Percentiles rank a stretch among this genome's conserved stretches.
These are phyloP conservation scores for Steinernema khuongi DNA, from an alignment of 1,140 invertebrate genomes.

Conservation along the genomic window DNA sequence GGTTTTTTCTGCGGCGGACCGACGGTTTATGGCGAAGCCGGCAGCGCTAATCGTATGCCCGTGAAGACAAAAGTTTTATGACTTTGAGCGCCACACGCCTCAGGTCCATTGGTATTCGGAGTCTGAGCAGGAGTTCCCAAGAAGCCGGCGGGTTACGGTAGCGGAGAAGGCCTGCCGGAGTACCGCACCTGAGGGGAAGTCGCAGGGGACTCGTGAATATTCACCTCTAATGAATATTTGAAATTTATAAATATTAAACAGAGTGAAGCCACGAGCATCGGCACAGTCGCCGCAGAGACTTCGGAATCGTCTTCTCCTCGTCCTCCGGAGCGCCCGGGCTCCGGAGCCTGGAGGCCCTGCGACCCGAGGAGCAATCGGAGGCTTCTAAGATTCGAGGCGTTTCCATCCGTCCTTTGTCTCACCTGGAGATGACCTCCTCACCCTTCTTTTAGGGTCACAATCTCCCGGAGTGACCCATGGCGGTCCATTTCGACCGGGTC, in stretches of 20 bases:
- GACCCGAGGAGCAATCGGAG: too few species aligned
- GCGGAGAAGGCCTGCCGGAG: background rate
- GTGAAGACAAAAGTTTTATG: constrained; percentile 15
- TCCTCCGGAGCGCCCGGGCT: too few species aligned
- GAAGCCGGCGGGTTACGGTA: background rate
- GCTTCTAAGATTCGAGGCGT: too few species aligned
- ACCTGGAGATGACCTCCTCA: too few species aligned
- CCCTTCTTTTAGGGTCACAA: too few species aligned
- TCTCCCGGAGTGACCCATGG: too few species aligned
- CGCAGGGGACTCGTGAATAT: constrained; percentile 11
- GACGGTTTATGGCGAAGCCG: background rate
- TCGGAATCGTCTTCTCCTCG: too few species aligned
- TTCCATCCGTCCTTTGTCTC: too few species aligned
- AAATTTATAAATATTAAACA: constrained; percentile 17
- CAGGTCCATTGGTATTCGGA: background rate
- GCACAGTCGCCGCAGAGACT: too few species aligned
- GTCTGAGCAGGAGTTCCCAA: background rate
- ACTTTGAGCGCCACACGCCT: background rate
- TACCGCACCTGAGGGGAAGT: background rate
- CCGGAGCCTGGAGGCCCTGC: too few species aligned
- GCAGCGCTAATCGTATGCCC: constrained; percentile 3
- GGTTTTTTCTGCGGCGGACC: background rate
- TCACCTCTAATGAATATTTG: constrained; percentile 17
- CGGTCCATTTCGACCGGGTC: too few species aligned
- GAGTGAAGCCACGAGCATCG: constrained; percentile 3